Base-by-base conservation (phyloP, 2,113 vertebrate species). In the Thymallus thymallus region DNA sequence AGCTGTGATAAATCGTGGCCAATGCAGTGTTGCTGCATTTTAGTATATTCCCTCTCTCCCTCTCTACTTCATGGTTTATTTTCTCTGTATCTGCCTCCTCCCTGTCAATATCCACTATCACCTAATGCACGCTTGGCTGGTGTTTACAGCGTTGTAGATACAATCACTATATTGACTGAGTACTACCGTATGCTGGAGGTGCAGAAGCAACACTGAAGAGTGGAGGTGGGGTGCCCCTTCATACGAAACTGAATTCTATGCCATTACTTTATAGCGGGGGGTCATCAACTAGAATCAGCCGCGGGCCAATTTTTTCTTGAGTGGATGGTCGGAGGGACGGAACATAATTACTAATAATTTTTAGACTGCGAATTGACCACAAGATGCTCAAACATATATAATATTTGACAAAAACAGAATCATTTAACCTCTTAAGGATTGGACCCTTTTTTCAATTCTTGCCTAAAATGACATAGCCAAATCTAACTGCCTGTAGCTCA, bases 31-130 rank as follows among this genome's bases (percentile, higher is more conserved):
- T 46, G 32, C 45, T 76, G 56, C 72, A 56, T 29, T 48, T 72
- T 61, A 32, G 45, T 64, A 61, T 16, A 73, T 51, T 22, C 72
- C 20, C 7, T 62, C 24, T 20, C 51, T 20, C 18, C 51, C 51
- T 4, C 51, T 18, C 14, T 55, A 63, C 69, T 65, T 69, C 80
- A 76, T 81, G 79, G 69, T 78, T 80, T 73, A 84, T 76, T 78
- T 84, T 81, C 76, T 81, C 73, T 80, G 67, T 35, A 74, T 69
- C 78, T 69, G 78, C 64, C 77, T 78, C 68, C 72, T 78, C 70
- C 72, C 71, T 78, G 77, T 80, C 80, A 75, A 82, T 85, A 78
- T 78, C 63, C 66, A 75, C 32, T 70, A 62, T 80, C 75, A 73
- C 64, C 68, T 75, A 73, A 76, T 79, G 76, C 68, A 84, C 41